Percentiles rank a stretch among this genome's conserved stretches.
Conservation (phyloP, 2,113 vertebrate species). For the Clarias macrocephalus region DNA sequence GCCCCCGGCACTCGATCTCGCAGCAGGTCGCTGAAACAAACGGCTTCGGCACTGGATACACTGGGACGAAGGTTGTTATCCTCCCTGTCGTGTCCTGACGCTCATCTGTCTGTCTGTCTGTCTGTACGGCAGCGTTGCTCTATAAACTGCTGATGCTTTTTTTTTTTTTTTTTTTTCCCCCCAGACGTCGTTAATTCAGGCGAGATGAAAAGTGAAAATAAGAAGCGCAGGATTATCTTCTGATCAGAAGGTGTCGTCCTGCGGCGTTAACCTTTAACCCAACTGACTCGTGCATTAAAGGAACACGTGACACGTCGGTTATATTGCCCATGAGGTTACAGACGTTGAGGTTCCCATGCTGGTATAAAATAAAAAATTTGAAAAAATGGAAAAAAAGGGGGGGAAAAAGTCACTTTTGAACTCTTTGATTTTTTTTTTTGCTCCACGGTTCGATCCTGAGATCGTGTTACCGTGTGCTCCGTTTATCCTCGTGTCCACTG, state of each 20-base stretch:
- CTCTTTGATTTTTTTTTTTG: background rate
- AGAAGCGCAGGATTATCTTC: background rate
- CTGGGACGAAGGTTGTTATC: conserved; percentile 64
- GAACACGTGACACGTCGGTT: background rate
- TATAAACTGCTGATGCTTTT: background rate
- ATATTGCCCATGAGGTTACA: background rate
- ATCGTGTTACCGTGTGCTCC: background rate
- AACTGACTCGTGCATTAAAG: background rate
- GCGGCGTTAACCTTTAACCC: background rate
- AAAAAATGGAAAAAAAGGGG: background rate
- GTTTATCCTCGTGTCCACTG: rapidly evolving
- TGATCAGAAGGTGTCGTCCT: background rate
- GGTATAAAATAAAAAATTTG: background rate
- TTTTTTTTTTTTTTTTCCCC: background rate
- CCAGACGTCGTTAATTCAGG: background rate
- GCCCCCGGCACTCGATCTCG: background rate
- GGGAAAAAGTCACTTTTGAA: background rate
- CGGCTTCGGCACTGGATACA: conserved; percentile 55
- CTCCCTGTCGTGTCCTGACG: background rate
- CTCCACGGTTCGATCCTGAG: background rate
- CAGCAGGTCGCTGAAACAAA: conserved; percentile 54
- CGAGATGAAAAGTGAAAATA: background rate
- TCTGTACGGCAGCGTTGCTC: background rate
- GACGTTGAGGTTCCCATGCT: background rate
- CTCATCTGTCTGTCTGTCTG: too few species aligned